phyloP scores from a whole-genome alignment of 2,797 vertebrate species.

The Xiphorhynchus erythropygius region DNA sequence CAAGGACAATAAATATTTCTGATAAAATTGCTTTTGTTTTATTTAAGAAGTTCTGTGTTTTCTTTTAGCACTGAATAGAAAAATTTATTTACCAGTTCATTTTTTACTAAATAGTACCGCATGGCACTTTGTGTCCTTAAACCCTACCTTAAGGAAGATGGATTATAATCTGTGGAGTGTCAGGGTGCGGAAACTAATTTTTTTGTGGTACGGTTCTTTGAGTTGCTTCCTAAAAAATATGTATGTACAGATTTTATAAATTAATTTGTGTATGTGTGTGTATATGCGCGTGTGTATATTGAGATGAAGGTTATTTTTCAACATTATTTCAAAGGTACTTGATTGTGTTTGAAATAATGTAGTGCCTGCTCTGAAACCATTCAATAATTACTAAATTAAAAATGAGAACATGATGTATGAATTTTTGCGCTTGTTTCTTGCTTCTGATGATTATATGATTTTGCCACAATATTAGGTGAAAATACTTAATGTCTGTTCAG shows the following conservation, averaged over 20 bases:
- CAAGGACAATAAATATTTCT: constrained; percentile 77
- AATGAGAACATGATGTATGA: constrained; percentile 50
- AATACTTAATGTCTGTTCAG: not conserved
- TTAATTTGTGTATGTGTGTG: constrained; percentile 45
- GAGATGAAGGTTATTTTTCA: constrained; percentile 57
- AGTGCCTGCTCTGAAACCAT: constrained; percentile 69
- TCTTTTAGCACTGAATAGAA: constrained; percentile 60
- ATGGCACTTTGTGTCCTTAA: constrained; percentile 72
- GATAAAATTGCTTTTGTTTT: constrained; percentile 67
- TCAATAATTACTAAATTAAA: constrained; percentile 64
- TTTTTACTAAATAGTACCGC: constrained; percentile 58
- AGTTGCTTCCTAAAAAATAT: constrained; percentile 44
- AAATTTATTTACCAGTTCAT: constrained; percentile 35
- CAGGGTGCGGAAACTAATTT: constrained; percentile 40
- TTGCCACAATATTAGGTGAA: not conserved
- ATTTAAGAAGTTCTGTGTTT: constrained; percentile 70
- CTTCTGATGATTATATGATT: constrained; percentile 25
- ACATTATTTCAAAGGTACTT: constrained; percentile 66
- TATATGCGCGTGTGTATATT: constrained; percentile 27
- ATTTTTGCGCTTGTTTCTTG: constrained; percentile 64
- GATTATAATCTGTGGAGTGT: constrained; percentile 55
- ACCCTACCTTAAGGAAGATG: constrained; percentile 14
- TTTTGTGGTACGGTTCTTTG: constrained; percentile 16
- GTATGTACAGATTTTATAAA: constrained; percentile 64
- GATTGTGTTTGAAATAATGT: constrained; percentile 70